These are phyloP conservation scores for Cepphus grylle DNA, from an alignment of 2,113 vertebrate genomes.

Conservation along the genomic window DNA sequence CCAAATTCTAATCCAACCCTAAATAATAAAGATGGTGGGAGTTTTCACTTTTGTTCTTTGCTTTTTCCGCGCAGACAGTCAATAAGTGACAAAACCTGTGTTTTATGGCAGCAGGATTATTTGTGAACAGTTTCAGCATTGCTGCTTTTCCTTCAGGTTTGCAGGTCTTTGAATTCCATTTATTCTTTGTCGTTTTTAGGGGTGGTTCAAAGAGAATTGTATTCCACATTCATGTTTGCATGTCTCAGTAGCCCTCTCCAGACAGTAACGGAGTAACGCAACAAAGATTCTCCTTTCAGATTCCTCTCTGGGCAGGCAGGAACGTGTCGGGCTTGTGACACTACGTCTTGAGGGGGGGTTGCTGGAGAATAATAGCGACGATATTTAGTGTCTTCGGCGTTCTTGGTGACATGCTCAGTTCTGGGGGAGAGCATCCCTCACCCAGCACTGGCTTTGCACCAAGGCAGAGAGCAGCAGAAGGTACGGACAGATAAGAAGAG, in stretches of 20 bases:
- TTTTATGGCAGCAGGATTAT: neutral
- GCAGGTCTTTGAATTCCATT: neutral
- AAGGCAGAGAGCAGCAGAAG: neutral
- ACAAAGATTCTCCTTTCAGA: neutral
- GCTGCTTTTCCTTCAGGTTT: neutral
- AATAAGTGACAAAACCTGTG: neutral
- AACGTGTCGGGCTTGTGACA: neutral
- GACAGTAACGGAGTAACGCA: neutral
- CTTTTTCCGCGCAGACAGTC: neutral
- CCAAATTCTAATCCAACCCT: neutral
- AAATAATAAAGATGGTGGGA: neutral
- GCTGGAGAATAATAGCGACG: neutral
- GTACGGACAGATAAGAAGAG: neutral
- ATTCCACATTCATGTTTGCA: neutral
- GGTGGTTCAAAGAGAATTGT: slow-evolving; percentile 37
- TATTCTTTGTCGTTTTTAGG: slow-evolving; percentile 4
- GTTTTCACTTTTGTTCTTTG: neutral
- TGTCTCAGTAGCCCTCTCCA: slow-evolving; percentile 37
- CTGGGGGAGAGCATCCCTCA: neutral
- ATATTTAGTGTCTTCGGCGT: neutral
- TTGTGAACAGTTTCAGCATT: neutral
- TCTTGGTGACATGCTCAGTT: neutral
- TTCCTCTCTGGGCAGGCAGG: neutral
- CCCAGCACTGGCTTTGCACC: neutral
- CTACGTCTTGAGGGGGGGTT: neutral